Base-by-base conservation (phyloP, 2,888 invertebrate species). In the Spisula solida region DNA sequence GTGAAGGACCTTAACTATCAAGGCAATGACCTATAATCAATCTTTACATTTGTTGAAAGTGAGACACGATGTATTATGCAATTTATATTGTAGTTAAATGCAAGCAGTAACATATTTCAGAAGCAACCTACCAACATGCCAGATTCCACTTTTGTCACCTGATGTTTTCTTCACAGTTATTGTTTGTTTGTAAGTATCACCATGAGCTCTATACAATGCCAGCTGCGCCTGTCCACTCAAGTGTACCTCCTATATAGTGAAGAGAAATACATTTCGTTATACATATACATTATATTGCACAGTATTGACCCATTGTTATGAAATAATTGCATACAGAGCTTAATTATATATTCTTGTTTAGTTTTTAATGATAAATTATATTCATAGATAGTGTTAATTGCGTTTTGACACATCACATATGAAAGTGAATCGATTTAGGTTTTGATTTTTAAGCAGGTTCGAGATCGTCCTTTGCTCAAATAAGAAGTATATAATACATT, bases 181-280 rank as follows among this genome's bases (percentile, higher is more conserved):
- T 14, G 60, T 91, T 90, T 95, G 95, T 0, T 79, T 79, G 55
- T 93, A 94, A 16, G 86, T 92, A 66, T 93, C 93, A n/a, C 88
- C 91, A 51, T 92, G 92, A 25, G 88, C 81, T 41, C 95, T 91
- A 81, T 94, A 94, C 10, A 95, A 88, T 25, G 94, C 95, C 16
- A 95, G 75, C 48, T 93, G 93, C 8, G 95, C 95, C 34, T 93
- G 80, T 10, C 95, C 95, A n/a, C 90, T 87, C 12, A 95, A 86
- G 18, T 87, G 86, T 4, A 95, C 88, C 48, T 93, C 92, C 82
- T 90, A 85, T 51, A 93, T 81, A 75, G 2, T 2, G n/a, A 12
- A 10, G 56, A 56, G 12, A 60, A n/a, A 20, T 8, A 60, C n/a
- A 4, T 60, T 60, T 25, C 8, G 25, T 25, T 60, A 25, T n/a